A percentile compares a stretch with the other conserved stretches of the same genome.
Conservation (phyloP, 2,888 invertebrate genomes). For the Catocala fraxini region DNA sequence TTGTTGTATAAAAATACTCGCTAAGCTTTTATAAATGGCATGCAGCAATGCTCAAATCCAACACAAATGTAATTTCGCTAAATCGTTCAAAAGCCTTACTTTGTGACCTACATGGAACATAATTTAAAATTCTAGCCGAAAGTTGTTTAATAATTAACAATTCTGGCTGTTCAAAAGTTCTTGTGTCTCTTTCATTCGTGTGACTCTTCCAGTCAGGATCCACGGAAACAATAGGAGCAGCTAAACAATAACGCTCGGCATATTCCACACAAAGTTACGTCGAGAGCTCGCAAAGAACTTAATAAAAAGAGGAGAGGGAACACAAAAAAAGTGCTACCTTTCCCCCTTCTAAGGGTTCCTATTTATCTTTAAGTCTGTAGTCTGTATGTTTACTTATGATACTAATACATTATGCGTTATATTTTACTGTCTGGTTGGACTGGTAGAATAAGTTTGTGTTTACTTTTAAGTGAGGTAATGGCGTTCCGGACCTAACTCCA, state of each 20-base stretch:
- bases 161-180: neutral
- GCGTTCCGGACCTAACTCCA: no score
- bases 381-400: neutral
- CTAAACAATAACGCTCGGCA: constrained; percentile 34
- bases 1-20: no score
- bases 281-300: constrained; percentile 30
- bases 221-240: constrained; percentile 16
- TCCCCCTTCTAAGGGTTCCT: constrained; percentile 2
- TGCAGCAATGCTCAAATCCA: no score
- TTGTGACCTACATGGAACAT: no score
- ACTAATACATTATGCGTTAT: neutral
- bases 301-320: constrained; percentile 24
- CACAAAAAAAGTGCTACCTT: constrained; percentile 18
- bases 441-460: no score
- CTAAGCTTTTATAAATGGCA: no score
- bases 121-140: neutral
- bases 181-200: constrained; percentile 12
- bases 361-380: constrained; percentile 8
- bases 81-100: no score
- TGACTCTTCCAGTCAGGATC: constrained; percentile 19
- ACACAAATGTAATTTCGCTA: no score
- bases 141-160: constrained; percentile 4
- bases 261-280: constrained; percentile 35
- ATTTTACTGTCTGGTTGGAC: neutral
- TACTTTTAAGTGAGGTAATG: no score